phyloP scores from a whole-genome alignment of 1,140 invertebrate genomes.

The Halesus radiatus region DNA sequence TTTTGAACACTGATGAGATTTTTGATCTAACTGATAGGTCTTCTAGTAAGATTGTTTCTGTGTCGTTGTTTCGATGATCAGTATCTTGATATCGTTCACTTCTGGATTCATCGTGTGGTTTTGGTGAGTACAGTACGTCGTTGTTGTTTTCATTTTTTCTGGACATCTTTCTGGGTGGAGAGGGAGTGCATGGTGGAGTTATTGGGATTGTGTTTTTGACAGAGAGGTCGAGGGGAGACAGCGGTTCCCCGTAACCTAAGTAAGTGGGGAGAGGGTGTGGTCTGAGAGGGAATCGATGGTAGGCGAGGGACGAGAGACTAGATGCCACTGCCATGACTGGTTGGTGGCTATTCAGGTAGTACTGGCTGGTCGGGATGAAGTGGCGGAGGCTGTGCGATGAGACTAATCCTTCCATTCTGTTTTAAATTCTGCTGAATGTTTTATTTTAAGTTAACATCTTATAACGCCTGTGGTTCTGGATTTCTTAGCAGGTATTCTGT shows the following conservation, averaged over 20 bases:
- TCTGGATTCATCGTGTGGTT: slow-evolving; percentile 42
- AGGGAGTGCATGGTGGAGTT: slow-evolving; percentile 74
- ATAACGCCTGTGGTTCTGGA: background rate
- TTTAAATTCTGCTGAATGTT: background rate
- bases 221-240: slow-evolving; percentile 72
- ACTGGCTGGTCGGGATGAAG: slow-evolving; percentile 48
- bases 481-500: background rate
- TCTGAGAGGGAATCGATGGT: slow-evolving; percentile 51
- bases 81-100: slow-evolving; percentile 54
- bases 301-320: slow-evolving; percentile 37
- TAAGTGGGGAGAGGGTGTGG: slow-evolving; percentile 66
- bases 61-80: slow-evolving; percentile 43
- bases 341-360: slow-evolving; percentile 48
- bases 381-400: slow-evolving; percentile 47
- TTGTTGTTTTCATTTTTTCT: slow-evolving; percentile 63
- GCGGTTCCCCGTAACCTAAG: slow-evolving; percentile 67
- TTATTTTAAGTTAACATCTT: background rate
- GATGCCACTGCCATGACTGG: slow-evolving; percentile 44
- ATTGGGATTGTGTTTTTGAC: slow-evolving; percentile 70
- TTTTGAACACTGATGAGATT: slow-evolving; percentile 67
- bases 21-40: slow-evolving; percentile 49
- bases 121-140: slow-evolving; percentile 56
- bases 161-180: slow-evolving; percentile 62
- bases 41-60: slow-evolving; percentile 59
- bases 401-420: slow-evolving; percentile 48